phyloP scores from a whole-genome alignment of 2,888 invertebrate species.

The Agapetus fuscipes region DNA sequence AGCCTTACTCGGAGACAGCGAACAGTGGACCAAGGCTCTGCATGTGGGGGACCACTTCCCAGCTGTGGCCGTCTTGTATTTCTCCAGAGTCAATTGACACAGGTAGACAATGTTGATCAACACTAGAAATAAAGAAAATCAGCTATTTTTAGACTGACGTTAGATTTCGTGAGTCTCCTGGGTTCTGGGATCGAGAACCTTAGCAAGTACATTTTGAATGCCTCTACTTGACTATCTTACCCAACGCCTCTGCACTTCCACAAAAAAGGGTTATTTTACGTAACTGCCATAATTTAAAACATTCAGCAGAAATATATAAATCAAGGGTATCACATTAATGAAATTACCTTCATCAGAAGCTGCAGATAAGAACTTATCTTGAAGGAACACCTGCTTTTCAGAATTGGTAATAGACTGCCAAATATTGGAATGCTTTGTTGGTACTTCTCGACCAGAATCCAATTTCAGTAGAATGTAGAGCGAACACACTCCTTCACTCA shows the following conservation, averaged over 20 bases:
- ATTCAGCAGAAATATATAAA: background rate
- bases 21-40: constrained; percentile 59
- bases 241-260: too few species aligned
- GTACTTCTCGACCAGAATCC: constrained; percentile 35
- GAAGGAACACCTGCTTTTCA: constrained; percentile 70
- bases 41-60: constrained; percentile 58
- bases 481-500: constrained; percentile 64
- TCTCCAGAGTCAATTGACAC: constrained; percentile 60
- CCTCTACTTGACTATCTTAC: too few species aligned
- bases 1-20: constrained; percentile 51
- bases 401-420: constrained; percentile 66
- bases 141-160: too few species aligned
- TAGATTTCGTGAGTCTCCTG: too few species aligned
- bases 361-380: constrained; percentile 67
- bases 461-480: constrained; percentile 57
- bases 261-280: too few species aligned
- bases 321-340: background rate
- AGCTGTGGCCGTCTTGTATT: constrained; percentile 57
- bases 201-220: too few species aligned
- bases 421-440: constrained; percentile 42
- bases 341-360: constrained; percentile 57
- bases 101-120: constrained; percentile 60
- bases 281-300: background rate
- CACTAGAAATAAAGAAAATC: constrained; percentile 35
- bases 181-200: too few species aligned